phyloP scores from a whole-genome alignment of 2,113 vertebrate species.

The Willisornis vidua region DNA sequence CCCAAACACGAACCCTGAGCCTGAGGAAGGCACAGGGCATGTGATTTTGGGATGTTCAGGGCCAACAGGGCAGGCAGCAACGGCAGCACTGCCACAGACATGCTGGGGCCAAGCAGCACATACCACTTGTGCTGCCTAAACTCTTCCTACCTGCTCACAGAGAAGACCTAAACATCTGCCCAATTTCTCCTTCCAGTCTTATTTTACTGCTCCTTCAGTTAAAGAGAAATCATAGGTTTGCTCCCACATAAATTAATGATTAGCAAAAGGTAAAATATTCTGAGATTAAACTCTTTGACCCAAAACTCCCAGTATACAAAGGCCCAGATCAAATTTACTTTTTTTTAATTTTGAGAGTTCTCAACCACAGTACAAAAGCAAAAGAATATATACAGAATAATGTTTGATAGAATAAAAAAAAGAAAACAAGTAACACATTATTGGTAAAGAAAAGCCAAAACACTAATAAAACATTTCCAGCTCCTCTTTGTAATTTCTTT shows the following conservation, averaged over 20 bases:
- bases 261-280: neutral
- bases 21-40: neutral
- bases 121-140: neutral
- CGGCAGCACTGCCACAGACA: neutral
- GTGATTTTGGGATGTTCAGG: neutral
- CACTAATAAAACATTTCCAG: constrained; percentile 29
- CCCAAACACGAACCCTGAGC: neutral
- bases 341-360: neutral
- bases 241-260: neutral
- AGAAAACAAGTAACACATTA: neutral
- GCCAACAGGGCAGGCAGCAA: neutral
- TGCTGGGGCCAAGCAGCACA: neutral
- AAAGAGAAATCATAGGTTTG: neutral
- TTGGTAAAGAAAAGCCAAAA: neutral
- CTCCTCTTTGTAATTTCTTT: constrained; percentile 19
- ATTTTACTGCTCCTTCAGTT: neutral
- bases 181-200: neutral
- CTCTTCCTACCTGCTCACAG: neutral
- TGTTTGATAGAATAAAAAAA: neutral
- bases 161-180: neutral
- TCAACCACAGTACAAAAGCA: neutral
- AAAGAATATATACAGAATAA: neutral
- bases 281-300: neutral
- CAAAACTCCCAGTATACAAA: neutral
- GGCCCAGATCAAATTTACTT: neutral